A percentile compares a stretch with the other conserved stretches of the same genome.
These are phyloP conservation scores for Melospiza georgiana DNA, from an alignment of 2,113 vertebrate species.

Conservation along the genomic window DNA sequence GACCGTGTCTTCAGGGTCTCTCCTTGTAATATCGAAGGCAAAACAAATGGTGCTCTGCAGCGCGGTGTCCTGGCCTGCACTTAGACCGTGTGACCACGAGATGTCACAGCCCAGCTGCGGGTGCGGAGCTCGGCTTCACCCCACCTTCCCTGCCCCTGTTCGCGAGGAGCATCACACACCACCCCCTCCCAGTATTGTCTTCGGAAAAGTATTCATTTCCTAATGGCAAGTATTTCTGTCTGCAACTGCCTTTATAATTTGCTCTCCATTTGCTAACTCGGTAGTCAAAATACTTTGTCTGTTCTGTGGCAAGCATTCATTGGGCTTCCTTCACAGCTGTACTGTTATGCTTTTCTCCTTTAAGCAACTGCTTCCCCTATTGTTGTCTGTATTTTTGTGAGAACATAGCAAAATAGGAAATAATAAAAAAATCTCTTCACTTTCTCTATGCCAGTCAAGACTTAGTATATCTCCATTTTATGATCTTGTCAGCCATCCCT, in stretches of 20 bases:
- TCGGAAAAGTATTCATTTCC: background rate
- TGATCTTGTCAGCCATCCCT: background rate
- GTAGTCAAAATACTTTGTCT: background rate
- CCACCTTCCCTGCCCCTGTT: background rate
- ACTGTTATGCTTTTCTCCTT: background rate
- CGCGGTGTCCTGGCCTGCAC: background rate
- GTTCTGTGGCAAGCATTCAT: background rate
- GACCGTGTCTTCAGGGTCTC: background rate
- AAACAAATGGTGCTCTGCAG: background rate
- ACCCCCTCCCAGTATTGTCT: background rate
- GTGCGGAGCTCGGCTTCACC: background rate
- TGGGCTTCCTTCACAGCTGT: background rate
- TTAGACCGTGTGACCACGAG: constrained; percentile 49
- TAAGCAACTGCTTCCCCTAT: background rate
- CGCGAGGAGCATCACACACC: background rate
- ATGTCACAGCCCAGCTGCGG: constrained; percentile 58
- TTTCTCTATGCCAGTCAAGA: background rate
- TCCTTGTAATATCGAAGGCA: background rate
- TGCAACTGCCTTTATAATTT: background rate
- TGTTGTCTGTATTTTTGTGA: background rate
- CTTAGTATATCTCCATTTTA: background rate
- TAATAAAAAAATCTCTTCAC: background rate
- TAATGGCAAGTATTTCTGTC: background rate
- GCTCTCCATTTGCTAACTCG: background rate
- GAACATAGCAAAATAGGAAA: background rate